Conservation (phyloP, 2,797 vertebrate genomes). For the Rousettus madagascariensis region DNA sequence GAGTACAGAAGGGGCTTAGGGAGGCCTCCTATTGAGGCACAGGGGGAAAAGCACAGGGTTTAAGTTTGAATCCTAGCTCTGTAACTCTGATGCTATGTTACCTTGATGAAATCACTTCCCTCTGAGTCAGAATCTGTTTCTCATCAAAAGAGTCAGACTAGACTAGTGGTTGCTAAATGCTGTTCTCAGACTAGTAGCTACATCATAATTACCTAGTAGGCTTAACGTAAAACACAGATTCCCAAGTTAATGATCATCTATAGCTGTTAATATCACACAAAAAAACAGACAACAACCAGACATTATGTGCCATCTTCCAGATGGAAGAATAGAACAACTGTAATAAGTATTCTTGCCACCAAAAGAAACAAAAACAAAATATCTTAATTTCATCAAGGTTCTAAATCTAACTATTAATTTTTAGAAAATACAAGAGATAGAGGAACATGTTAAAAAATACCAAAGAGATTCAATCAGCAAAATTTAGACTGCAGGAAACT, state of each 20-base stretch:
- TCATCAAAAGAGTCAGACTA: neutral
- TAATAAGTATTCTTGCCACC: neutral
- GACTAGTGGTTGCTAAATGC: neutral
- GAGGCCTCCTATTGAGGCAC: neutral
- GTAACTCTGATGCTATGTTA: neutral
- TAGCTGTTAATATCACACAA: neutral
- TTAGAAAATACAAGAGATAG: neutral
- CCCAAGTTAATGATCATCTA: neutral
- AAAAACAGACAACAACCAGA: neutral
- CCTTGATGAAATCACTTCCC: neutral
- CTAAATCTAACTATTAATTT: neutral
- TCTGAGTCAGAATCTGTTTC: neutral
- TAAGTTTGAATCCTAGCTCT: neutral
- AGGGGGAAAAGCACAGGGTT: neutral
- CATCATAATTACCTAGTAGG: neutral
- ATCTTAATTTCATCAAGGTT: neutral
- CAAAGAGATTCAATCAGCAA: neutral
- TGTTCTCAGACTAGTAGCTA: neutral
- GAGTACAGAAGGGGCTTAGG: neutral
- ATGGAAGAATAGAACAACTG: neutral
- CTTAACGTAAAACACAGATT: slow-evolving; percentile 8
- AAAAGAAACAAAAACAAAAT: slow-evolving; percentile 26
- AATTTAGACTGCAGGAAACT: neutral
- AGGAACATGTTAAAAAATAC: neutral
- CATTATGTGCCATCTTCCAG: neutral